Evolutionary conservation across 2,888 invertebrate species (phyloP).

Genomic region (Eristalis pertinax): DNA sequence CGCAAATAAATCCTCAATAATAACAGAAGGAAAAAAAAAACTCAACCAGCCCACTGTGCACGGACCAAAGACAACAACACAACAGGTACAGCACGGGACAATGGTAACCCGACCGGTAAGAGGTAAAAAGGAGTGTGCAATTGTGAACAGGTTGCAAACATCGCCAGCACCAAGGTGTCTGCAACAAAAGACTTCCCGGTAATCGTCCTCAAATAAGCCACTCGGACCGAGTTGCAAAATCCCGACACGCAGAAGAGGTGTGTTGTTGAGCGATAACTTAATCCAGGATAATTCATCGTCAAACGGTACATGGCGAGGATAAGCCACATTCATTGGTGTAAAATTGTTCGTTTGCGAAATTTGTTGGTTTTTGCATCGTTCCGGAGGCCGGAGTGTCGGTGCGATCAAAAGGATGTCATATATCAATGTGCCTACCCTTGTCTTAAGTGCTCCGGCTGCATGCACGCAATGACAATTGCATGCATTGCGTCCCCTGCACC

Average conservation of each 20-base stretch:
- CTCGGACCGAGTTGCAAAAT: constrained; percentile 3
- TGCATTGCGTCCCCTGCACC: background rate
- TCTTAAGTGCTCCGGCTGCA: background rate
- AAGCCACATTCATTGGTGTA: constrained; percentile 16
- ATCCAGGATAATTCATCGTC: constrained; percentile 16
- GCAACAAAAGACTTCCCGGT: constrained; percentile 39
- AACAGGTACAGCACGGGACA: constrained; percentile 6
- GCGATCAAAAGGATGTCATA: constrained; percentile 33
- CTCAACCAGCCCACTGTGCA: constrained; percentile 44
- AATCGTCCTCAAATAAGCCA: constrained; percentile 30
- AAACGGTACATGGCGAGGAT: constrained; percentile 6
- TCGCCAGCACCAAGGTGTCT: constrained; percentile 33
- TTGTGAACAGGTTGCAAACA: constrained; percentile 62
- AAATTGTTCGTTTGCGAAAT: background rate
- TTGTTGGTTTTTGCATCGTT: background rate
- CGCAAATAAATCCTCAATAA: constrained; percentile 58
- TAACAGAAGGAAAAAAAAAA: constrained; percentile 36
- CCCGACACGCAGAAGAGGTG: constrained; percentile 46
- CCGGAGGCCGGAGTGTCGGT: background rate
- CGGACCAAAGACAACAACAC: background rate
- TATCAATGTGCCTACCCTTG: constrained; percentile 19
- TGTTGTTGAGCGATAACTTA: constrained; percentile 48
- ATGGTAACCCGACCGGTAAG: constrained; percentile 5
- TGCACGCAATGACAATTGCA: constrained; percentile 21
- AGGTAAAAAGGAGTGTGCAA: constrained; percentile 31